Conservation (phyloP, 2,797 vertebrate genomes). For the Leptatherina wallacei region DNA sequence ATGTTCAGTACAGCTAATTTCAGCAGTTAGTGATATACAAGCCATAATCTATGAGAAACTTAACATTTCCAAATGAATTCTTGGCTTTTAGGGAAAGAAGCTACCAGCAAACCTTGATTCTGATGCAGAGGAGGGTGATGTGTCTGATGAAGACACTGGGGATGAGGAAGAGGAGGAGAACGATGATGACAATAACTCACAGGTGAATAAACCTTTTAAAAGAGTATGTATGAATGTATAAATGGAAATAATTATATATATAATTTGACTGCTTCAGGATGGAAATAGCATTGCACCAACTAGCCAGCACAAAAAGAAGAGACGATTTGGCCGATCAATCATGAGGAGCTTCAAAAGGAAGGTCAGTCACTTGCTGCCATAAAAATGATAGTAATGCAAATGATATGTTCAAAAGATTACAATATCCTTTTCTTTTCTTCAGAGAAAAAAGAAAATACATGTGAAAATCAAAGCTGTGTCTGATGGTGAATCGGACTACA, state of each 20-base stretch:
- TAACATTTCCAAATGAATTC: not conserved
- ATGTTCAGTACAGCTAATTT: not conserved
- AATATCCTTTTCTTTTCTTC: not conserved
- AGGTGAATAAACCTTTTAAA: constrained; percentile 80
- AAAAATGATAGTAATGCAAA: not conserved
- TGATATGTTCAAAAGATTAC: not conserved
- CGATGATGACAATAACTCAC: constrained; percentile 79
- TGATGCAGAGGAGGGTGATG: constrained; percentile 93
- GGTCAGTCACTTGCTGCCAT: constrained; percentile 69
- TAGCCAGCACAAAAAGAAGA: constrained; percentile 81
- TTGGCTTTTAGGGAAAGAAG: constrained; percentile 89
- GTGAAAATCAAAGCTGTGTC: constrained; percentile 84
- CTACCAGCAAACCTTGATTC: constrained; percentile 90
- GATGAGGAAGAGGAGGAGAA: constrained; percentile 93
- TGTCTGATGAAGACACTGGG: constrained; percentile 95
- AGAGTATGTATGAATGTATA: not conserved
- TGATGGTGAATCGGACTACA: constrained; percentile 86
- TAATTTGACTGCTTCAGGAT: constrained; percentile 66
- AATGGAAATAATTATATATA: not conserved
- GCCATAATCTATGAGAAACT: not conserved
- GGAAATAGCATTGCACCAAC: constrained; percentile 74
- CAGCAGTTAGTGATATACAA: not conserved
- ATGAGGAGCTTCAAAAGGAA: constrained; percentile 92
- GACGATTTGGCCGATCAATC: constrained; percentile 79
- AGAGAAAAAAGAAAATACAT: constrained; percentile 89